Percentiles rank a stretch among this genome's conserved stretches.
Evolutionary conservation across 1,140 invertebrate genomes (phyloP).

Genomic region (Ceratina japonica): DNA sequence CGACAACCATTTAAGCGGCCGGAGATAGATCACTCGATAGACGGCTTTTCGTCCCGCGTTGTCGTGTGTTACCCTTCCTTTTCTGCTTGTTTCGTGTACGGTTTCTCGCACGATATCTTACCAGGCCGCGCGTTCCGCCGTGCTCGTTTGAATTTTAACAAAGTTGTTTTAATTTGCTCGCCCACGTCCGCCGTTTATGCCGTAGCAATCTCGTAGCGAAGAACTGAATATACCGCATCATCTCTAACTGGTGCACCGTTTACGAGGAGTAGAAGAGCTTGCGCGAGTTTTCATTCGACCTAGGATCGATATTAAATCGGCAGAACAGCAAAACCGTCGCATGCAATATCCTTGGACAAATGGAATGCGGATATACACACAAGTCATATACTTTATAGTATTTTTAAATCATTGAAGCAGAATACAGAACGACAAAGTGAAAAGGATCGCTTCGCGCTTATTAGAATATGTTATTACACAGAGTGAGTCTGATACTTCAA

Average conservation of each 20-base stretch:
- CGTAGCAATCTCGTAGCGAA: not conserved
- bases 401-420: conserved; percentile 70
- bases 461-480: conserved; percentile 1
- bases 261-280: not conserved
- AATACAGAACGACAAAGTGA: not conserved
- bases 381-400: conserved; percentile 61
- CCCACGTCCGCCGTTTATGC: not conserved
- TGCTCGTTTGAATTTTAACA: not conserved
- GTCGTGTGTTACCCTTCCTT: conserved; percentile 6
- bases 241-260: not conserved
- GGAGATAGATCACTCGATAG: conserved; percentile 45
- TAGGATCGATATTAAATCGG: not conserved
- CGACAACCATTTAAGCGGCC: conserved; percentile 45
- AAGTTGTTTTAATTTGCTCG: not conserved
- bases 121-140: not conserved
- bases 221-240: not conserved
- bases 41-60: conserved; percentile 30
- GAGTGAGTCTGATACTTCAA: too few species aligned
- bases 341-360: conserved; percentile 30
- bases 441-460: not conserved
- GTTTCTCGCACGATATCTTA: not conserved
- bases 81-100: not conserved
- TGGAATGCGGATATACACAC: too few species aligned
- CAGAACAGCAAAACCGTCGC: not conserved
- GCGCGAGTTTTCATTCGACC: not conserved